Conservation (phyloP, 2,113 vertebrate genomes). For the Polypterus senegalus region DNA sequence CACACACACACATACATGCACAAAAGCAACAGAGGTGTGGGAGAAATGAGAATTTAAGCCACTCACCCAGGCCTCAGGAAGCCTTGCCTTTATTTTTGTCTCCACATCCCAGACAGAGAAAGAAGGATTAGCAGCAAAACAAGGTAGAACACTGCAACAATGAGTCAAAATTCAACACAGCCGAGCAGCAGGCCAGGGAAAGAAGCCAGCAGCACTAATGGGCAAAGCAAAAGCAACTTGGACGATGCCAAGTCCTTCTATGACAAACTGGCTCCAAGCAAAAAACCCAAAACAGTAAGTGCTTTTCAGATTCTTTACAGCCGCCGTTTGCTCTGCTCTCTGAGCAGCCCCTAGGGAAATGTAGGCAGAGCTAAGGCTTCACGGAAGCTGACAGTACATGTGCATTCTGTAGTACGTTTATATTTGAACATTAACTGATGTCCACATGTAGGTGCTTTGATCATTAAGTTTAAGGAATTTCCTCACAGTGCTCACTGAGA, state of each 20-base stretch:
- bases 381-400: too few species aligned
- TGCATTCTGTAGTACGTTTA: too few species aligned
- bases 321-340: too few species aligned
- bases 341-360: too few species aligned
- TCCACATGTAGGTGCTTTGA: too few species aligned
- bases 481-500: too few species aligned
- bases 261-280: slow-evolving; percentile 47
- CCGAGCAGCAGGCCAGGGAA: background rate
- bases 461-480: too few species aligned
- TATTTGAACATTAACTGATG: too few species aligned
- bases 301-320: background rate
- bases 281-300: slow-evolving; percentile 62
- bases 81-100: too few species aligned
- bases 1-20: slow-evolving; percentile 6
- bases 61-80: background rate
- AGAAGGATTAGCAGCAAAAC: background rate
- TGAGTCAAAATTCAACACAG: background rate
- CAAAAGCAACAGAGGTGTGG: background rate
- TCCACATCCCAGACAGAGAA: background rate
- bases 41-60: background rate
- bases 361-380: too few species aligned
- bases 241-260: slow-evolving; percentile 49
- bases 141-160: background rate
- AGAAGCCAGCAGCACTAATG: slow-evolving; percentile 8
- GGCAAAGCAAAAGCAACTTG: slow-evolving; percentile 26